Conservation (phyloP, 2,797 vertebrate genomes). For the Karalla daura region DNA sequence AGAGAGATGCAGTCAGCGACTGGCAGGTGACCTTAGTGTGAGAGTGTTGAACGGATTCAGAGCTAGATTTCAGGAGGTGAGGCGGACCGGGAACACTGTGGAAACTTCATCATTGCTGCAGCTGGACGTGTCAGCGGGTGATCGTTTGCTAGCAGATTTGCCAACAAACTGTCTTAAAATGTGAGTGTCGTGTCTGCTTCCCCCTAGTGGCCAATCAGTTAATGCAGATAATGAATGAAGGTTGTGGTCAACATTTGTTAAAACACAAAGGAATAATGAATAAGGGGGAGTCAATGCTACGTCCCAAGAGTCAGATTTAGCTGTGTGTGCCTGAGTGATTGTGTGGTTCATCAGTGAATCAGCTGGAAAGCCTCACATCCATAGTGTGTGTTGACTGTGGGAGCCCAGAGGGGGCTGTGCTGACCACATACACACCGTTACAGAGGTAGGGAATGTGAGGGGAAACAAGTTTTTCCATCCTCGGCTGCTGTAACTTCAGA, state of each 20-base stretch:
- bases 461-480: conserved; percentile 28
- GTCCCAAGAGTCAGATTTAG: not conserved
- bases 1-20: too few relatives aligned
- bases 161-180: not conserved
- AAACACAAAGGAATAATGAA: not conserved
- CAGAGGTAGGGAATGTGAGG: not conserved
- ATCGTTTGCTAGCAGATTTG: not conserved
- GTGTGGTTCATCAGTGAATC: not conserved
- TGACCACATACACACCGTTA: not conserved
- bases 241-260: not conserved
- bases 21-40: too few relatives aligned
- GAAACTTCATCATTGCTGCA: too few relatives aligned
- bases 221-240: not conserved
- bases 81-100: too few relatives aligned
- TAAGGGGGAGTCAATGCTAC: not conserved
- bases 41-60: too few relatives aligned
- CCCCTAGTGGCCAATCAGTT: not conserved
- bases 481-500: conserved; percentile 20
- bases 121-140: not conserved
- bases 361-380: conserved; percentile 12
- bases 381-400: conserved; percentile 5
- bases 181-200: not conserved
- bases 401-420: not conserved
- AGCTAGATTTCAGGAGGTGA: not conserved
- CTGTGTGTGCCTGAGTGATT: not conserved